Evolutionary conservation across 2,888 invertebrate genomes (phyloP).

Genomic region (Eupithecia centaureata): DNA sequence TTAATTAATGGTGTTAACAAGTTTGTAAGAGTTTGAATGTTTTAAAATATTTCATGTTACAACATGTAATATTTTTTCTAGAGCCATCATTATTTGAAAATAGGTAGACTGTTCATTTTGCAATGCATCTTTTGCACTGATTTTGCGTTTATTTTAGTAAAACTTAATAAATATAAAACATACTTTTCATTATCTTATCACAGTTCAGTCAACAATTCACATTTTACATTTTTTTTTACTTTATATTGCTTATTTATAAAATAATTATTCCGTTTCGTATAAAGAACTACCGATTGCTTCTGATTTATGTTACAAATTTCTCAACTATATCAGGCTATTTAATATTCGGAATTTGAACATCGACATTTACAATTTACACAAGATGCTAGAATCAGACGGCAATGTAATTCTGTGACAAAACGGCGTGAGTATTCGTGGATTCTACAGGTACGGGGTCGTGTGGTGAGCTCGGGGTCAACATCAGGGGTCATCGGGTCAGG

Average conservation of each 20-base stretch:
- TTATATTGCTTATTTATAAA: constrained; percentile 67
- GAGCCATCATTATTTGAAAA: background rate
- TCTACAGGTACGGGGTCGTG: constrained; percentile 50
- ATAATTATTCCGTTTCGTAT: constrained; percentile 59
- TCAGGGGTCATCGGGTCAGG: constrained; percentile 14
- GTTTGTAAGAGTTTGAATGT: background rate
- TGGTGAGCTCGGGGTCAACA: constrained; percentile 39
- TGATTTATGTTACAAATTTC: constrained; percentile 20
- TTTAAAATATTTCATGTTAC: too few species aligned
- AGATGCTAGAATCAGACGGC: constrained; percentile 17
- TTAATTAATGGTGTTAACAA: background rate
- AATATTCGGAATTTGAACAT: constrained; percentile 7
- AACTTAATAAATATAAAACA: constrained; percentile 65
- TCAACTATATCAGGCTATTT: constrained; percentile 18
- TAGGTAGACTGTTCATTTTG: constrained; percentile 54
- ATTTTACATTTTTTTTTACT: constrained; percentile 67
- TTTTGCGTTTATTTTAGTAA: constrained; percentile 74
- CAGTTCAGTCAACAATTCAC: constrained; percentile 75
- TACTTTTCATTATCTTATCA: constrained; percentile 72
- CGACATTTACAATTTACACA: constrained; percentile 4
- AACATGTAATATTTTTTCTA: background rate
- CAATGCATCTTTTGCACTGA: constrained; percentile 82
- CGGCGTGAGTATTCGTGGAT: constrained; percentile 55
- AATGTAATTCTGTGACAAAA: constrained; percentile 57
- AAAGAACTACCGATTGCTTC: constrained; percentile 46